Evolutionary conservation across 2,888 invertebrate species (phyloP).

Genomic region (Ctenicera cuprea): DNA sequence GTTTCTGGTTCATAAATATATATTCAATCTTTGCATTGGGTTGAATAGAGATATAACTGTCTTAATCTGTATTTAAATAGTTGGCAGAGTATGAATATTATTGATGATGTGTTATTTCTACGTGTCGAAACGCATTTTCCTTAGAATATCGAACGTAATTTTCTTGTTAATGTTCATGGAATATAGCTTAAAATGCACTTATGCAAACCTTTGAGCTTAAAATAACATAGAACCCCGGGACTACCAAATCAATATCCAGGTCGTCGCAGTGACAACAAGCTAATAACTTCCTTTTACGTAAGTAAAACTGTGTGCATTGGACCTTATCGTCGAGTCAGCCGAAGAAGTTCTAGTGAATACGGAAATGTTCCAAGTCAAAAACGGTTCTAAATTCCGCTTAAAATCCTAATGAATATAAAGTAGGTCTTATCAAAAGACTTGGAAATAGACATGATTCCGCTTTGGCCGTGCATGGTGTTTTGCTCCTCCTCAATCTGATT

Average conservation of each 20-base stretch:
- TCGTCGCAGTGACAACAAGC: background rate
- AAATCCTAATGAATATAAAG: conserved; percentile 48
- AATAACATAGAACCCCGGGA: no score
- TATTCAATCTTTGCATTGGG: no score
- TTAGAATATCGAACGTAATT: no score
- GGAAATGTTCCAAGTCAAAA: conserved; percentile 25
- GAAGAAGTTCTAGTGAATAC: conserved; percentile 5
- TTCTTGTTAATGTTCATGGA: no score
- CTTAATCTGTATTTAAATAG: no score
- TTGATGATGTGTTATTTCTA: no score
- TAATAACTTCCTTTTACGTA: background rate
- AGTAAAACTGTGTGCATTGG: background rate
- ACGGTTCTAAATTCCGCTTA: conserved; percentile 42
- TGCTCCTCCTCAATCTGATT: conserved; percentile 52
- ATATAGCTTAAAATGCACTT: no score
- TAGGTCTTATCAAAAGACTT: conserved; percentile 48
- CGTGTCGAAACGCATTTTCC: no score
- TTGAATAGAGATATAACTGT: no score
- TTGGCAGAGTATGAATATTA: no score
- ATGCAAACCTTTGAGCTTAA: no score
- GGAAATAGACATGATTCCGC: conserved; percentile 45
- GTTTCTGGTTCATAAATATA: no score
- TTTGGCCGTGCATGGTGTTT: conserved; percentile 45
- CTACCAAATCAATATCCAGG: conserved; percentile 6
- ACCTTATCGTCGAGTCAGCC: background rate